Base-by-base conservation (phyloP, 2,113 vertebrate genomes). In the Clinocottus analis region DNA sequence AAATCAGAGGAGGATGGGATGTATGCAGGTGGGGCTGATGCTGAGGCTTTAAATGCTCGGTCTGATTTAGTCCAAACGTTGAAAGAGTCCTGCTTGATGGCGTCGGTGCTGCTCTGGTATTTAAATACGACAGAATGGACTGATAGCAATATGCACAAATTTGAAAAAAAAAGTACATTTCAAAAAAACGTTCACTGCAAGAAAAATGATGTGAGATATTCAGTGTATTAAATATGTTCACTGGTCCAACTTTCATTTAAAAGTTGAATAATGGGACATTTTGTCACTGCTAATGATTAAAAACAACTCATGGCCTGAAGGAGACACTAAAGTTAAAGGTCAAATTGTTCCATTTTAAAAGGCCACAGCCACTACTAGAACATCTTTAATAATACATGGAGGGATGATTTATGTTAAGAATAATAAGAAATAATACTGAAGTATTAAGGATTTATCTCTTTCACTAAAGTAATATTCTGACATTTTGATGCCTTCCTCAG, bases 331-430 rank as follows among this genome's bases (percentile, higher is more conserved):
- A 80, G 66, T 64, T 85, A 90, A 90, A 91, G 86, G 88, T 85
- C 86, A 89, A 66, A 47, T 12, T 68, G 64, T 83, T 80, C 67
- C 72, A 82, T 13, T 91, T 85, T 82, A 72, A 89, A 91, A 91
- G 87, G 86, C 75, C 86, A 84, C 27, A 17, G 56, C 72, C 12
- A 17, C 58, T 13, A 17, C 58, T 13, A 29, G 43, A 61, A 60
- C 9, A 27, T 72, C 79, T 75, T 84, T 68, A 81, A 72, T 79
- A 49, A 81, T 31, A 79, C 23, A 23, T 4, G 17, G 10, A 72
- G 13, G 33, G 79, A 47, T 31, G 70, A 87, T 83, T 83, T 74
- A 72, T 85, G 72, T 37, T 60, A 39, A 51, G 35, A 63, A 74
- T 65, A 67, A 77, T 68, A 43, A 35, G 29, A 41, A 29, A 63